Evolutionary conservation across 1,140 invertebrate genomes (phyloP).

Genomic region (Eumaeus atala): DNA sequence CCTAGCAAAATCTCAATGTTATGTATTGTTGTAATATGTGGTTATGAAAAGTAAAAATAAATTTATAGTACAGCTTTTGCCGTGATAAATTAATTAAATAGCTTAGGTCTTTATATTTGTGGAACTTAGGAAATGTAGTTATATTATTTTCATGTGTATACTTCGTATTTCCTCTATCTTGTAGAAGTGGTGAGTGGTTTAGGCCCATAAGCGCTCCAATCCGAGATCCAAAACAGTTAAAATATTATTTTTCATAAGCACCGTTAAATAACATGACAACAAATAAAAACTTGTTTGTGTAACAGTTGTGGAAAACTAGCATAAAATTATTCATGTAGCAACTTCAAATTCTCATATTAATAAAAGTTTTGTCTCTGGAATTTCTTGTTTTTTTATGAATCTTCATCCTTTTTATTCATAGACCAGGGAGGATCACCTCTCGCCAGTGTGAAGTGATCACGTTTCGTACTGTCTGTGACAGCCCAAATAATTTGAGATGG

Average conservation of each 20-base stretch:
- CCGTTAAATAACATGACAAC: too few species aligned
- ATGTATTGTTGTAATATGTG: background rate
- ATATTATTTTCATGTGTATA: background rate
- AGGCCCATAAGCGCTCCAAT: too few species aligned
- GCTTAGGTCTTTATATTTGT: slow-evolving; percentile 1
- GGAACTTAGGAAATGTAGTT: background rate
- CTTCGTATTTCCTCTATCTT: too few species aligned
- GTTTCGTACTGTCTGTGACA: too few species aligned
- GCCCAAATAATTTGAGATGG: too few species aligned
- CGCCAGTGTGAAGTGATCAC: too few species aligned
- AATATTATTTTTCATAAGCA: too few species aligned
- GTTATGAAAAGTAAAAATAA: background rate
- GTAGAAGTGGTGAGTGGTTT: too few species aligned
- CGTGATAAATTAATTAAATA: background rate
- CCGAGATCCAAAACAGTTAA: too few species aligned
- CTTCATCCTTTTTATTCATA: background rate
- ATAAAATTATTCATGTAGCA: background rate
- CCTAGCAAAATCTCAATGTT: background rate
- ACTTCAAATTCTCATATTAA: slow-evolving; percentile 5
- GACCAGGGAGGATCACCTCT: too few species aligned
- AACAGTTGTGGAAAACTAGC: background rate
- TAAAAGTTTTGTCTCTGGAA: slow-evolving; percentile 2
- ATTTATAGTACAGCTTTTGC: background rate
- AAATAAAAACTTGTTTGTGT: background rate
- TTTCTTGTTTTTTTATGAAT: too few species aligned